Percentiles rank a stretch among this genome's conserved stretches.
These are phyloP conservation scores for Eleutherodactylus coqui DNA, from an alignment of 2,797 vertebrate genomes.

Conservation along the genomic window DNA sequence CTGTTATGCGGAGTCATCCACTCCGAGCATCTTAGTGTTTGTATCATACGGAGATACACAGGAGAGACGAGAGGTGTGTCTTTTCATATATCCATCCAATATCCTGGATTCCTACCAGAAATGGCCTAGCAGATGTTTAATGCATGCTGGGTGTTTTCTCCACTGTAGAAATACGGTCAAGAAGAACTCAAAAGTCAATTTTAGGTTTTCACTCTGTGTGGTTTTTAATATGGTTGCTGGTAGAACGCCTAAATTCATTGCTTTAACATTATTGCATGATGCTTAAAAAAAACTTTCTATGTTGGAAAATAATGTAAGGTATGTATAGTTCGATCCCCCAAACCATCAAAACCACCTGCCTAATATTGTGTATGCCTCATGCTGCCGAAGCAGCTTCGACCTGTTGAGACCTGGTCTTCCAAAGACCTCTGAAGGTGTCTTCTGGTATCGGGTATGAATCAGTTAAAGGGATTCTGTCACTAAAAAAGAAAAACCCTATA, in stretches of 20 bases:
- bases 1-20: slow-evolving; percentile 42
- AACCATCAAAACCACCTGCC: too few relatives aligned
- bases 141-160: slow-evolving; percentile 60
- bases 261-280: not conserved
- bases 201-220: not conserved
- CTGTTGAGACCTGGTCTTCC: too few relatives aligned
- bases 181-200: not conserved
- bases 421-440: too few relatives aligned
- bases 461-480: too few relatives aligned
- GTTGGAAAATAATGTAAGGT: too few relatives aligned
- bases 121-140: slow-evolving; percentile 73
- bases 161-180: not conserved
- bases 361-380: too few relatives aligned
- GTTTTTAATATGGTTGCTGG: not conserved
- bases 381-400: too few relatives aligned
- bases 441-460: too few relatives aligned
- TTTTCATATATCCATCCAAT: slow-evolving; percentile 73
- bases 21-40: slow-evolving; percentile 34
- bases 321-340: too few relatives aligned
- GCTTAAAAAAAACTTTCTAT: too few relatives aligned
- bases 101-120: slow-evolving; percentile 74
- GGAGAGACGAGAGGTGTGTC: slow-evolving; percentile 69
- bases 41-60: slow-evolving; percentile 61
- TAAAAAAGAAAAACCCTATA: too few relatives aligned
- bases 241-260: too few relatives aligned